These are phyloP conservation scores for Nemoura dubitans DNA, from an alignment of 2,888 invertebrate genomes.

Conservation along the genomic window DNA sequence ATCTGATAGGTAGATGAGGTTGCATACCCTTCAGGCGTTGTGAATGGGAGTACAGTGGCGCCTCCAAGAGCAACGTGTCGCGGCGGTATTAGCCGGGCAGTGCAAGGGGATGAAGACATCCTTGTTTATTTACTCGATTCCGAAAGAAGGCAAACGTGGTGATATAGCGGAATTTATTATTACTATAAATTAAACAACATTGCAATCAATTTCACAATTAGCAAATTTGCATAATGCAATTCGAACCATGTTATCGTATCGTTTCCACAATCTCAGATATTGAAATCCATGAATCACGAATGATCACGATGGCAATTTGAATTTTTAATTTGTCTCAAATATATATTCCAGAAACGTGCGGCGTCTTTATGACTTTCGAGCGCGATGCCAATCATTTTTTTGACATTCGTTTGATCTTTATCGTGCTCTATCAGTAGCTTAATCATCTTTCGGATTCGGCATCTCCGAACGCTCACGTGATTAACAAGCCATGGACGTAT, in stretches of 20 bases:
- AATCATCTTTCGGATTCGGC: not conserved
- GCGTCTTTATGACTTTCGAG: not conserved
- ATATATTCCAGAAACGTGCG: not conserved
- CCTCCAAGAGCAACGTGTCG: not conserved
- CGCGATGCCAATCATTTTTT: not conserved
- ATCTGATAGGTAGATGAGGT: too few relatives aligned
- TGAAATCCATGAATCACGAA: not conserved
- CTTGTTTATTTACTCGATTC: not conserved
- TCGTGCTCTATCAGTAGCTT: not conserved
- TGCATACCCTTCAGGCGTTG: not conserved
- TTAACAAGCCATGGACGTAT: not conserved
- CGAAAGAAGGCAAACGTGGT: not conserved
- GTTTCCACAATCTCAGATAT: not conserved
- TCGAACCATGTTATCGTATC: not conserved
- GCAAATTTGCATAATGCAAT: not conserved
- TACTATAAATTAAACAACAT: not conserved
- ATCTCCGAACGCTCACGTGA: not conserved
- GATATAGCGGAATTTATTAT: not conserved
- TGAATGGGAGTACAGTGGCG: not conserved
- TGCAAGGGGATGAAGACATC: not conserved
- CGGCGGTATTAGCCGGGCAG: too few relatives aligned
- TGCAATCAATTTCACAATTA: not conserved
- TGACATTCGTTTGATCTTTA: not conserved
- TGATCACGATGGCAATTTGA: not conserved
- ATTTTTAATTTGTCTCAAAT: not conserved